These are phyloP conservation scores for Gnatocerus cornutus DNA, from an alignment of 2,888 invertebrate genomes.

Conservation along the genomic window DNA sequence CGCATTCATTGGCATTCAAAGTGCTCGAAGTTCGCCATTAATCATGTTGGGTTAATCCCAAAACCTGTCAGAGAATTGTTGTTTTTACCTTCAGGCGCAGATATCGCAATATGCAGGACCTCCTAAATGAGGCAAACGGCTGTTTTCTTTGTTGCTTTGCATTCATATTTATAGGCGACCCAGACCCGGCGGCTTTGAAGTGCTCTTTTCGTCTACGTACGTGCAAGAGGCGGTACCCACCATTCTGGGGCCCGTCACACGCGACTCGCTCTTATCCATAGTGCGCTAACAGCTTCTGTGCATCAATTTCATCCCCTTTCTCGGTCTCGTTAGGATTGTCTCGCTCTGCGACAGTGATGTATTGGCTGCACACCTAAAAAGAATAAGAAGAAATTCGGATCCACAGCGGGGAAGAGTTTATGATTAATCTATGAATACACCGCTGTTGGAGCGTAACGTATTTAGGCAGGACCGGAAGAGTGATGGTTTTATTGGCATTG, in stretches of 20 bases:
- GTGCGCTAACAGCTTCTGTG: conserved; percentile 42
- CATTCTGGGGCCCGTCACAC: conserved; percentile 29
- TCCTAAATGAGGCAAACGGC: conserved; percentile 9
- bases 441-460: too few relatives aligned
- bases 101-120: conserved; percentile 29
- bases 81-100: conserved; percentile 42
- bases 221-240: conserved; percentile 39
- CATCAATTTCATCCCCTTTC: conserved; percentile 42
- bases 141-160: conserved; percentile 34
- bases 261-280: conserved; percentile 36
- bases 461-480: too few relatives aligned
- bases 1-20: conserved; percentile 40
- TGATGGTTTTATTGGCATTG: too few relatives aligned
- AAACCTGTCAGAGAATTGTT: conserved; percentile 43
- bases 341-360: conserved; percentile 27
- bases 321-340: conserved; percentile 28
- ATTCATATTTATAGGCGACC: conserved; percentile 36
- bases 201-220: conserved; percentile 24
- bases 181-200: conserved; percentile 24
- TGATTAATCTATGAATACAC: conserved; percentile 6
- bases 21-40: conserved; percentile 41
- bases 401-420: neutral
- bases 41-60: conserved; percentile 45
- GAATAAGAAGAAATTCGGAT: conserved; percentile 3
- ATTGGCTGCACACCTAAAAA: conserved; percentile 5